Evolutionary conservation across 1,140 invertebrate genomes (phyloP).

Genomic region (Pristionchus pacificus): DNA sequence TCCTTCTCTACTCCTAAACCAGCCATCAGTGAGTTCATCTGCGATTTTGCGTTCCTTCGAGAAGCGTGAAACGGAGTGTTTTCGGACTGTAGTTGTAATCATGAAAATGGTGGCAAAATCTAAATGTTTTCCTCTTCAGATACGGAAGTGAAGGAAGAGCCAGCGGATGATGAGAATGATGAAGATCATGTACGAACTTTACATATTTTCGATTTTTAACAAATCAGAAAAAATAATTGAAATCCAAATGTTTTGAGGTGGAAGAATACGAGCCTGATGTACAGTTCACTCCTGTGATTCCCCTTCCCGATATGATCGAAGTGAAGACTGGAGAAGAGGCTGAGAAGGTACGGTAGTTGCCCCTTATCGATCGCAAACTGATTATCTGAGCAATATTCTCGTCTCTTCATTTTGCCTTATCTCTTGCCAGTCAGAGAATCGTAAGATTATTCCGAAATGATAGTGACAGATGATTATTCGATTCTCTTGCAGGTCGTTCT

Average conservation of each 20-base stretch:
- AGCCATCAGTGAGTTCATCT: background rate
- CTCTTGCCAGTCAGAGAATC: too few species aligned
- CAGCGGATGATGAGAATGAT: background rate
- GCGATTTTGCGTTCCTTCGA: background rate
- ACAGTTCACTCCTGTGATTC: conserved; percentile 61
- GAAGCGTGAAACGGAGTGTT: background rate
- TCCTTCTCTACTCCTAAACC: background rate
- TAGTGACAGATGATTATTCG: background rate
- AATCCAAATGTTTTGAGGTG: conserved; percentile 5
- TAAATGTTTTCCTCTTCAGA: background rate
- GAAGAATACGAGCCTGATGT: conserved; percentile 59
- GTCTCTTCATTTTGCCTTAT: too few species aligned
- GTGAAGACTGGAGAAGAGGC: conserved; percentile 52
- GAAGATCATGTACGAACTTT: background rate
- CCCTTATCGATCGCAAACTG: background rate
- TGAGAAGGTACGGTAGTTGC: conserved; percentile 32
- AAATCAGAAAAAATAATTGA: background rate
- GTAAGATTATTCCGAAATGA: conserved; percentile 2
- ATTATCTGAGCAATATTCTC: too few species aligned
- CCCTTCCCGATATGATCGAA: conserved; percentile 58
- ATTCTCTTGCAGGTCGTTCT: conserved; percentile 41
- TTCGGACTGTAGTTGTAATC: background rate
- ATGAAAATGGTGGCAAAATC: background rate
- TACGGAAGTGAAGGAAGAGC: background rate
- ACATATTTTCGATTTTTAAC: background rate